Evolutionary conservation across 2,113 vertebrate genomes (phyloP).

Genomic region (Polypterus senegalus): DNA sequence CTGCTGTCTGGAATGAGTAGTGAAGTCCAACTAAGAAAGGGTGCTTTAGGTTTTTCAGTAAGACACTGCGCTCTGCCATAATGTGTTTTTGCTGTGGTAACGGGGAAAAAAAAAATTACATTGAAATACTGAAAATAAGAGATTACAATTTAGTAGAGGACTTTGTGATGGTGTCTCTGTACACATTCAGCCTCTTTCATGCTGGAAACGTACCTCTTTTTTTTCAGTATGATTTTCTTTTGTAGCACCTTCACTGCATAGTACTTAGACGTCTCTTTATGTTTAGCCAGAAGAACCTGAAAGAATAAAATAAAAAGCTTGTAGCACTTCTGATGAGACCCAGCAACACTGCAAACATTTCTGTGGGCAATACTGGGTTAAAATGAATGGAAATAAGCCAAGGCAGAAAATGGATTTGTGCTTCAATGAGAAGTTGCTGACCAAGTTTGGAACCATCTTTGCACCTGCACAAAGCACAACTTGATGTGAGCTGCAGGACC

Average conservation of each 20-base stretch:
- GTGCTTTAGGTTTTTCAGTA: slow-evolving; percentile 65
- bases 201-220: slow-evolving; percentile 49
- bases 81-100: slow-evolving; percentile 58
- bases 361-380: too few relatives aligned
- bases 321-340: too few relatives aligned
- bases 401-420: too few relatives aligned
- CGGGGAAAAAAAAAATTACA: slow-evolving; percentile 2
- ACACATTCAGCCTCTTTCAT: not conserved
- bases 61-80: slow-evolving; percentile 63
- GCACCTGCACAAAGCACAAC: too few relatives aligned
- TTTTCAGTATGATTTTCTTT: slow-evolving; percentile 64
- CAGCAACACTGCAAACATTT: too few relatives aligned
- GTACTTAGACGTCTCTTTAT: slow-evolving; percentile 51
- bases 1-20: slow-evolving; percentile 62
- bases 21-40: slow-evolving; percentile 65
- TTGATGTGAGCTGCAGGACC: too few relatives aligned
- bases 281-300: slow-evolving; percentile 57
- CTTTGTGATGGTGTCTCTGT: not conserved
- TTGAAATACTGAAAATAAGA: too few relatives aligned
- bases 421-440: too few relatives aligned
- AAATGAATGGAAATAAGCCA: too few relatives aligned
- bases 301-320: too few relatives aligned
- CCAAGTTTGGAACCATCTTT: too few relatives aligned
- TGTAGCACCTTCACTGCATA: slow-evolving; percentile 66
- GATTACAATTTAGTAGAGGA: too few relatives aligned